Conservation (phyloP, 1,140 invertebrate species). For the Heterodera carotae region DNA sequence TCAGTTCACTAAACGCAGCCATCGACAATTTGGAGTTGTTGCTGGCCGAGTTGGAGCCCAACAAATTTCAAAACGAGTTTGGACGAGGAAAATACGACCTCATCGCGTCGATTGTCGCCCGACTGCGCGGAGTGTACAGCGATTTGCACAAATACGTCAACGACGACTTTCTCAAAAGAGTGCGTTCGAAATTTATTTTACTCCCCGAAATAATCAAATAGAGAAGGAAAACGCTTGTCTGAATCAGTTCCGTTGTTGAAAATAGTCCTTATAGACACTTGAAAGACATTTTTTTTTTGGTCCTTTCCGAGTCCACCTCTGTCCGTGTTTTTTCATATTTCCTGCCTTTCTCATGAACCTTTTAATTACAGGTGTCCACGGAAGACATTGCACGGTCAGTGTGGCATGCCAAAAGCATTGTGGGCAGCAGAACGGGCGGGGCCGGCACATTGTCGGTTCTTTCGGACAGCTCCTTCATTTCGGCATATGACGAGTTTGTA, state of each 20-base stretch:
- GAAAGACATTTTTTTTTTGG: too few relatives aligned
- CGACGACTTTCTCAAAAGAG: conserved; percentile 27
- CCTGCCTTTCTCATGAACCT: too few relatives aligned
- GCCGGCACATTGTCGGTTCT: conserved; percentile 53
- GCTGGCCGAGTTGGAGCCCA: conserved; percentile 42
- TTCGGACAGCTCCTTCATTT: conserved; percentile 52
- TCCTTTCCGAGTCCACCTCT: too few relatives aligned
- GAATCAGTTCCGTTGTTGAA: too few relatives aligned
- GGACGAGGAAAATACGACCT: conserved; percentile 47
- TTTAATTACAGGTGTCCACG: conserved; percentile 29
- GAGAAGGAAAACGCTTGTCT: too few relatives aligned
- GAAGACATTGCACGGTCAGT: conserved; percentile 53
- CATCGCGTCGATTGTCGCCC: conserved; percentile 42
- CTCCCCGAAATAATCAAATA: too few relatives aligned
- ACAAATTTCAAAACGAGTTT: conserved; percentile 40
- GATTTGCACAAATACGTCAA: conserved; percentile 45
- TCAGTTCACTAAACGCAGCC: conserved; percentile 35
- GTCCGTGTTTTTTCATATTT: too few relatives aligned
- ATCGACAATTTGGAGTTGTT: conserved; percentile 38
- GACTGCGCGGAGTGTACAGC: conserved; percentile 37
- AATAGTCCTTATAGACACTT: too few relatives aligned
- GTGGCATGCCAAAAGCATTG: conserved; percentile 42
- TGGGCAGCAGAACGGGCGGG: conserved; percentile 4
- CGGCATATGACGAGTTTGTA: conserved; percentile 50
- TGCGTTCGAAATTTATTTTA: conserved; percentile 5